Percentiles rank a stretch among this genome's conserved stretches.
phyloP scores from a whole-genome alignment of 1,140 invertebrate genomes.

The Matsumurasca onukii region DNA sequence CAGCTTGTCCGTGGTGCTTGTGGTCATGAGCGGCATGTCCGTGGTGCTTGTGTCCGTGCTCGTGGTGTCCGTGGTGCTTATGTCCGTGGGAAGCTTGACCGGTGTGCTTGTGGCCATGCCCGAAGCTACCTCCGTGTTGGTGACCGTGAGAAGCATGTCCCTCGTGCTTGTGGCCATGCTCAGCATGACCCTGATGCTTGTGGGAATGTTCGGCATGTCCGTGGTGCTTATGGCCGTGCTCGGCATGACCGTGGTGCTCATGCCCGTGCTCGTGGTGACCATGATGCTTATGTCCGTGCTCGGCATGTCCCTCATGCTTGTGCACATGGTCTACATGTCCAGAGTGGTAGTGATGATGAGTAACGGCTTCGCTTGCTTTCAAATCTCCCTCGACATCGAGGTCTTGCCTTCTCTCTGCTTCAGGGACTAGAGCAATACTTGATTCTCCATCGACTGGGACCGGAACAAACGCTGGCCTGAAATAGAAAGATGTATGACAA shows the following conservation, averaged over 20 bases:
- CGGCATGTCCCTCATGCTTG: constrained; percentile 27
- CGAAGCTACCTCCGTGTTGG: neutral
- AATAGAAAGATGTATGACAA: neutral
- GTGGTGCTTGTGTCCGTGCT: constrained; percentile 14
- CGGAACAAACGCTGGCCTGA: constrained; percentile 10
- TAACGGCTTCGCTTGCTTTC: constrained; percentile 25
- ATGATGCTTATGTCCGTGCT: constrained; percentile 17
- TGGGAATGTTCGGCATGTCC: constrained; percentile 15
- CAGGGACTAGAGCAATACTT: constrained; percentile 16
- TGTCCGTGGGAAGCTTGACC: constrained; percentile 5
- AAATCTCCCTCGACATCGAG: constrained; percentile 12
- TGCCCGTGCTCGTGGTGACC: constrained; percentile 8
- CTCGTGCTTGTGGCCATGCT: constrained; percentile 10
- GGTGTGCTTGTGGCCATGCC: constrained; percentile 8
- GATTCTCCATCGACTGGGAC: neutral
- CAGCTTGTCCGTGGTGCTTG: constrained; percentile 31
- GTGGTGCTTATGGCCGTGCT: constrained; percentile 17
- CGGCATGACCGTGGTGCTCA: constrained; percentile 2
- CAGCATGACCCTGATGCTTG: constrained; percentile 19
- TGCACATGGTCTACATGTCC: constrained; percentile 32
- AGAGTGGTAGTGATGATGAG: constrained; percentile 29
- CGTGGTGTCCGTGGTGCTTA: constrained; percentile 1
- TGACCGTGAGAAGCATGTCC: constrained; percentile 12
- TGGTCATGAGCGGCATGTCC: constrained; percentile 30
- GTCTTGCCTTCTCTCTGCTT: constrained; percentile 17